phyloP scores from a whole-genome alignment of 2,888 invertebrate species.

The Lumbricus terrestris region DNA sequence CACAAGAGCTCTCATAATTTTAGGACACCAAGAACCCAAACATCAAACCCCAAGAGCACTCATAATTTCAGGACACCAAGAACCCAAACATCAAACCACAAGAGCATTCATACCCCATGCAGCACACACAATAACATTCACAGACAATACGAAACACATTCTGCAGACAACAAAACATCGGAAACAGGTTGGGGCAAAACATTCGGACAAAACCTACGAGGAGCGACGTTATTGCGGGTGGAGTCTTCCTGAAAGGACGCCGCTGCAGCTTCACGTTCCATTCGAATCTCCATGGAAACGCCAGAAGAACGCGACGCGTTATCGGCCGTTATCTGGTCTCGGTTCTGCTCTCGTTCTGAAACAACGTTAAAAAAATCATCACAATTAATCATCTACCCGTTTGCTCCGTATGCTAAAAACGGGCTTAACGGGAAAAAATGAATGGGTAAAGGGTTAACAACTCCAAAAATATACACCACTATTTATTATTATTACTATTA shows the following conservation, averaged over 20 bases:
- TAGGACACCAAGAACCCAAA: background rate
- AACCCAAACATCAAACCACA: background rate
- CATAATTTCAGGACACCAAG: background rate
- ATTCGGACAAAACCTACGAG: background rate
- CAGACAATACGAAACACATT: background rate
- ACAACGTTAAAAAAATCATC: background rate
- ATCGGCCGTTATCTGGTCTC: slow-evolving; percentile 7
- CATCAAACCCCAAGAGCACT: no score
- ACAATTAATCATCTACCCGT: no score
- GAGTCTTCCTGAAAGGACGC: background rate
- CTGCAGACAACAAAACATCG: background rate
- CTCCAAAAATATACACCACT: no score
- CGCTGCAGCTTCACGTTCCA: background rate
- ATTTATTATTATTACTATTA: no score
- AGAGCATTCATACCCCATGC: background rate
- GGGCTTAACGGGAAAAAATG: no score
- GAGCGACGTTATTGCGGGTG: background rate
- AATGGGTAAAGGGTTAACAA: no score
- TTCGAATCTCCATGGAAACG: slow-evolving; percentile 12
- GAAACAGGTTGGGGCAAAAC: background rate
- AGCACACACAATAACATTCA: background rate
- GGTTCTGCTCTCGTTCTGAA: slow-evolving; percentile 13
- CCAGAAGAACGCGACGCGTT: background rate
- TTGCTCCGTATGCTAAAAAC: no score
- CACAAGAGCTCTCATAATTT: background rate